phyloP scores from a whole-genome alignment of 2,888 invertebrate species.

The Oscheius sp. region DNA sequence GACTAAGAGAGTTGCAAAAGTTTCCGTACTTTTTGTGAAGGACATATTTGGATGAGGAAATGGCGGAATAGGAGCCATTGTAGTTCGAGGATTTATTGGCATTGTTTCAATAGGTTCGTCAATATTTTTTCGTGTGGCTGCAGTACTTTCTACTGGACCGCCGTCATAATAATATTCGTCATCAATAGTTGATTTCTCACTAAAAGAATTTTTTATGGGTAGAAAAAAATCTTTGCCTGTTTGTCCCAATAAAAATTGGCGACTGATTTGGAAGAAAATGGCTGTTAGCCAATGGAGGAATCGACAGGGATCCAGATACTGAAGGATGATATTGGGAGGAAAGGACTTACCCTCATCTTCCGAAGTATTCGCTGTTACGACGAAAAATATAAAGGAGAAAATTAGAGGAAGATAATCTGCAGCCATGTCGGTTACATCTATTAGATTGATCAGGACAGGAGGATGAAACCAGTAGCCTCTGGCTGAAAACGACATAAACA shows the following conservation, averaged over 20 bases:
- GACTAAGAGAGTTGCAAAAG: not conserved
- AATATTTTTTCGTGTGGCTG: not conserved
- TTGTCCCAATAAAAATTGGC: not conserved
- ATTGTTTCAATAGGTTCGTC: not conserved
- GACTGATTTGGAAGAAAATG: not conserved
- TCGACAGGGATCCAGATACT: not conserved
- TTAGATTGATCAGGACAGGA: not conserved
- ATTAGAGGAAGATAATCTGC: not conserved
- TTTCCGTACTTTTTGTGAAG: not conserved
- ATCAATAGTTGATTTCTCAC: not conserved
- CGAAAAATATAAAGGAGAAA: not conserved
- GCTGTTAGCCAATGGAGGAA: not conserved
- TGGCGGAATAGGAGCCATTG: not conserved
- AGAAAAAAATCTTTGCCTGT: conserved; percentile 6
- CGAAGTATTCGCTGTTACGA: not conserved
- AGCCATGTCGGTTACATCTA: not conserved
- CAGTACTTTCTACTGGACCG: not conserved
- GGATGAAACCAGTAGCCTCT: conserved; percentile 20
- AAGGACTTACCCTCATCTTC: not conserved
- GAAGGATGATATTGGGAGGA: no score
- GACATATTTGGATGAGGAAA: not conserved
- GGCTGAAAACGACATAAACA: conserved; percentile 18
- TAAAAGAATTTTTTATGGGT: not conserved
- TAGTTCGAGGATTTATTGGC: not conserved
- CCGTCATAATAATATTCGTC: conserved; percentile 18